These are phyloP conservation scores for Pterocles orientalis DNA, from an alignment of 2,113 vertebrate species.

Conservation along the genomic window DNA sequence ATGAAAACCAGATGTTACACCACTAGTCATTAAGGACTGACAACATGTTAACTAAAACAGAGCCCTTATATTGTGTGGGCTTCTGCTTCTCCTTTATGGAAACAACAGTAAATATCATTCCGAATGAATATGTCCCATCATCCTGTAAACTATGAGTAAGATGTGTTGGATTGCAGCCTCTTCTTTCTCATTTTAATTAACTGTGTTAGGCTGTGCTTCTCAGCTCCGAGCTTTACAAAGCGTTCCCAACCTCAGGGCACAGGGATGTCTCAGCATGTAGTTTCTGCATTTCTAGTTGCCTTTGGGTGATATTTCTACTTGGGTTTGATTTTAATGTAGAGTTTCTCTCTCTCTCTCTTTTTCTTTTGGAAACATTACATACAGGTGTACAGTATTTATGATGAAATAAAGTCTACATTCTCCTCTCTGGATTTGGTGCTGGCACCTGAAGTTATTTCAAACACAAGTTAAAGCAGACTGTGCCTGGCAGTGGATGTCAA, in stretches of 20 bases:
- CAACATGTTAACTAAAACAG: slow-evolving; percentile 69
- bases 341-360: background rate
- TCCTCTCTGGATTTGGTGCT: background rate
- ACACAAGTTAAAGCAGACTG: background rate
- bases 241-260: background rate
- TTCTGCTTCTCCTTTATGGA: background rate
- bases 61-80: slow-evolving; percentile 48
- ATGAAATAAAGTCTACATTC: background rate
- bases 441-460: background rate
- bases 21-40: slow-evolving; percentile 59
- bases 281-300: background rate
- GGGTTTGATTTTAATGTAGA: background rate
- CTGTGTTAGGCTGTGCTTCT: background rate
- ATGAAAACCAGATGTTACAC: slow-evolving; percentile 76
- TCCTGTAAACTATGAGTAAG: background rate
- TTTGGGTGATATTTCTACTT: background rate
- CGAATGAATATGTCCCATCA: background rate
- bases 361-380: background rate
- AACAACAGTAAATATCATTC: slow-evolving; percentile 3
- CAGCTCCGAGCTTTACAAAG: background rate
- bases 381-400: background rate
- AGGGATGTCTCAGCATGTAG: background rate
- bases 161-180: background rate
- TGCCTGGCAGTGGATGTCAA: slow-evolving; percentile 1
- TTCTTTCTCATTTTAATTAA: slow-evolving; percentile 18